These are phyloP conservation scores for Amblyjoppa fuscipennis DNA, from an alignment of 2,888 invertebrate genomes.

Conservation along the genomic window DNA sequence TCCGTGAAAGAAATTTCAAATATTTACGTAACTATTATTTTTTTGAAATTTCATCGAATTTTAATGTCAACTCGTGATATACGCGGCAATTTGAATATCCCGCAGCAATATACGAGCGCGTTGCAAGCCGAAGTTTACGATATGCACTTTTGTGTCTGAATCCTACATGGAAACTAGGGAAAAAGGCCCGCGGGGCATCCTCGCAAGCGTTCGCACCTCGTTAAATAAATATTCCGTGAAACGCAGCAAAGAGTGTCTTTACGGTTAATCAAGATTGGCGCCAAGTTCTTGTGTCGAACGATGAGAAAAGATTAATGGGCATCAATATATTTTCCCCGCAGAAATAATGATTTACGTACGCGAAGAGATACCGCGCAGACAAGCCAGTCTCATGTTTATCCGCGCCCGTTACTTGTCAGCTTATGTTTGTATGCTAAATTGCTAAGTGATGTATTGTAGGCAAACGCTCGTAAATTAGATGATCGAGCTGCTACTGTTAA, in stretches of 20 bases:
- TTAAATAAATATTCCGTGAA: conserved; percentile 47
- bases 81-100: background rate
- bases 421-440: background rate
- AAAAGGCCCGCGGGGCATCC: conserved; percentile 49
- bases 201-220: conserved; percentile 62
- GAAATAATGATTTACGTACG: conserved; percentile 29
- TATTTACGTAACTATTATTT: too few relatives aligned
- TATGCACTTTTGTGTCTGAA: background rate
- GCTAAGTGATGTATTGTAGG: conserved; percentile 11
- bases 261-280: conserved; percentile 15
- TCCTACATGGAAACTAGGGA: conserved; percentile 15
- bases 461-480: conserved; percentile 20
- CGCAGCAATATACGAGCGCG: background rate
- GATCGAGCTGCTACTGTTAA: background rate
- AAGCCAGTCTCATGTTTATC: conserved; percentile 10
- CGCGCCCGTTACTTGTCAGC: background rate
- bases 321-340: conserved; percentile 14
- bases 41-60: background rate
- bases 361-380: background rate
- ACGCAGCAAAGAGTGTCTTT: conserved; percentile 8
- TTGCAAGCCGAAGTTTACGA: background rate
- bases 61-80: background rate
- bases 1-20: too few relatives aligned
- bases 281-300: conserved; percentile 15
- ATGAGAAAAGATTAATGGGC: conserved; percentile 35